Base-by-base conservation (phyloP, 2,888 invertebrate species). In the Habrosyne pyritoides region DNA sequence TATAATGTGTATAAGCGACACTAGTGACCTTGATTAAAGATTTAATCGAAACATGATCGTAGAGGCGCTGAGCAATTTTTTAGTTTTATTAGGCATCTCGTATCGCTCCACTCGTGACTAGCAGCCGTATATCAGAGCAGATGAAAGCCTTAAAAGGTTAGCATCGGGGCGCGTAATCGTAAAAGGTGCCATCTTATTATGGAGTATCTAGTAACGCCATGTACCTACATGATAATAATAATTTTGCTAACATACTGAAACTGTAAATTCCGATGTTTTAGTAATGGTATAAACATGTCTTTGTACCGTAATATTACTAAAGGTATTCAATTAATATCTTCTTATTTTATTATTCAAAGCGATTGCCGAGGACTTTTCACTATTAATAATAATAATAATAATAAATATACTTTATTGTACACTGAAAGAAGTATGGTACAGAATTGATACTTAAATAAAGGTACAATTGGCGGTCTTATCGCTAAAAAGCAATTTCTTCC, bases 101-200 rank as follows among this genome's bases (percentile, higher is more conserved):
- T 67, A 61, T 57, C 69, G 77, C 75, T 73, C 57, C 62, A 67
- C 74, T 71, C 63, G 63, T 71, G 68, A 69, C 68, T 67, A 63
- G 65, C 56, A 55, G 63, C 59, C 63, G 67, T 71, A 73, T 74
- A 75, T 71, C 64, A 73, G 68, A 63, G 69, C 60, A 74, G 42
- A 79, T 77, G 79, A 78, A 58, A 64, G 55, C 79, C 83, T 71
- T 81, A 79, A 76, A 83, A 75, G 78, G 81, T 55, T 67, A 58
- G 66, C 64, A 73, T 67, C 69, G 72, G 80, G 75, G 73, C 73
- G 67, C 69, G 63, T 63, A 67, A 65, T 69, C 76, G 73, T 79
- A 77, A 79, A 79, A 77, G 80, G 72, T 71, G 73, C 71, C 65
- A 69, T 72, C 67, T 77, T 67, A 69, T 74, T 71, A 68, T 69